phyloP scores from a whole-genome alignment of 2,888 invertebrate species.

The Drosophila mimica region DNA sequence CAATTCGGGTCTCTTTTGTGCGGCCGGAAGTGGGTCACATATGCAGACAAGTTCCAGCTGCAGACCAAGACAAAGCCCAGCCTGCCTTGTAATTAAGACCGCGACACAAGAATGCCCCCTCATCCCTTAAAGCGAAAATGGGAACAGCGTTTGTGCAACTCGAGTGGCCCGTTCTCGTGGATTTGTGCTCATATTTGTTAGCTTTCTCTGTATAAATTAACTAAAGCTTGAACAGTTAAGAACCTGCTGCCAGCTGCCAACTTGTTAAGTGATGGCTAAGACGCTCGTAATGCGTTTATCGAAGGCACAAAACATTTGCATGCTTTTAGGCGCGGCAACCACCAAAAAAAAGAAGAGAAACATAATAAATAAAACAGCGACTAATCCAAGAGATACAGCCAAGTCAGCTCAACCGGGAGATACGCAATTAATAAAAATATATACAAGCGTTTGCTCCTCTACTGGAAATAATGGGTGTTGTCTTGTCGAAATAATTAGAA shows the following conservation, averaged over 20 bases:
- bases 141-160: slow-evolving; percentile 67
- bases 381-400: slow-evolving; percentile 7
- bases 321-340: slow-evolving; percentile 23
- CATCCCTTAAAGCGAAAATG: slow-evolving; percentile 40
- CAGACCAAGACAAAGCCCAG: slow-evolving; percentile 64
- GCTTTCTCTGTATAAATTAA: slow-evolving; percentile 45
- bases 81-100: slow-evolving; percentile 70
- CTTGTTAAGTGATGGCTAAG: slow-evolving; percentile 47
- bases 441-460: not conserved
- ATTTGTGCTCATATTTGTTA: slow-evolving; percentile 35
- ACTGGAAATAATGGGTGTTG: not conserved
- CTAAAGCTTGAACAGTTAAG: slow-evolving; percentile 21
- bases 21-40: slow-evolving; percentile 78
- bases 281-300: slow-evolving; percentile 53
- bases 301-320: slow-evolving; percentile 32
- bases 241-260: slow-evolving; percentile 14
- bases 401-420: not conserved
- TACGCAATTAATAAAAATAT: not conserved
- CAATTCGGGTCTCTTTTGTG: slow-evolving; percentile 70
- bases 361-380: not conserved
- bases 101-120: slow-evolving; percentile 38
- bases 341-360: not conserved
- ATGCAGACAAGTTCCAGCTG: slow-evolving; percentile 50
- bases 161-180: slow-evolving; percentile 48
- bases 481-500: not conserved